phyloP scores from a whole-genome alignment of 2,797 vertebrate species.

The Gouania willdenowi region DNA sequence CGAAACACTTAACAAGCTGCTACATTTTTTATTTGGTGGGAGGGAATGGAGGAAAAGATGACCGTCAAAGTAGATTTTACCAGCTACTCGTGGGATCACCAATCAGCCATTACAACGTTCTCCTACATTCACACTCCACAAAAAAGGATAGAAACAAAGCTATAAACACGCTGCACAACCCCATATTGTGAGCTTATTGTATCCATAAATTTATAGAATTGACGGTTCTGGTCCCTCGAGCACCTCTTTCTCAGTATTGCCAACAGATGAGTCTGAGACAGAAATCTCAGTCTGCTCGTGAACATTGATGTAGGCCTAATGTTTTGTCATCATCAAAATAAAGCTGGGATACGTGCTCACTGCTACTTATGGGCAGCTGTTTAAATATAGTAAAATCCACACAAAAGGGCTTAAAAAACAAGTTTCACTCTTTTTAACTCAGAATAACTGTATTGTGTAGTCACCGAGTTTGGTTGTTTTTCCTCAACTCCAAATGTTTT shows the following conservation, averaged over 20 bases:
- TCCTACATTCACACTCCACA: too few relatives aligned
- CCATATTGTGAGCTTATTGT: neutral
- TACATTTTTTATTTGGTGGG: neutral
- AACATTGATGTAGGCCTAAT: too few relatives aligned
- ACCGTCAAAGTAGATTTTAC: neutral
- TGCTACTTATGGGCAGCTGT: too few relatives aligned
- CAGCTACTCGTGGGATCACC: too few relatives aligned
- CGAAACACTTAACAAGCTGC: neutral
- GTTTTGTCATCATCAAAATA: too few relatives aligned
- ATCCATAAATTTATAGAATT: neutral
- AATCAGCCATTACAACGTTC: neutral
- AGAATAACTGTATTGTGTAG: too few relatives aligned
- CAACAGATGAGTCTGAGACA: slow-evolving; percentile 17
- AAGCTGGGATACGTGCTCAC: too few relatives aligned
- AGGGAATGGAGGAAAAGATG: neutral
- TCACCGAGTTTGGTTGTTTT: too few relatives aligned
- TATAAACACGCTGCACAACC: neutral
- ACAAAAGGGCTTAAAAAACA: too few relatives aligned
- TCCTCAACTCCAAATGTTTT: too few relatives aligned
- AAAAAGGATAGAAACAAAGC: neutral
- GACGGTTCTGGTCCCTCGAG: neutral
- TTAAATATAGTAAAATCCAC: too few relatives aligned
- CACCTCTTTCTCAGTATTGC: slow-evolving; percentile 8
- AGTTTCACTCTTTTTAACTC: too few relatives aligned
- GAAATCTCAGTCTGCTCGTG: neutral